phyloP scores from a whole-genome alignment of 2,888 invertebrate genomes.

The Choreutis nemorana region DNA sequence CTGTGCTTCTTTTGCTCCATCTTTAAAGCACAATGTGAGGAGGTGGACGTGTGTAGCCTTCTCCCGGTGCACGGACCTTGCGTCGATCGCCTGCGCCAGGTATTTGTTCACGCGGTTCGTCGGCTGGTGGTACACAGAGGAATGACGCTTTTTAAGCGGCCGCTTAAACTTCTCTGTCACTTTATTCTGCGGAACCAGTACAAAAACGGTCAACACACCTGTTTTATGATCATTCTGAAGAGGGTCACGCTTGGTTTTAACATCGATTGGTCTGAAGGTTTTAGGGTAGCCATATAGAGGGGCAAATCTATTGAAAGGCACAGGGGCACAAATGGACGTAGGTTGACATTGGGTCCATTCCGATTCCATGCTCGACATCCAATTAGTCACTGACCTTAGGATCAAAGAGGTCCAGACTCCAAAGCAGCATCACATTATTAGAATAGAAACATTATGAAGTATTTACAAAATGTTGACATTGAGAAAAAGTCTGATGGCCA shows the following conservation, averaged over 20 bases:
- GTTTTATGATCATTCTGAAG: constrained; percentile 7
- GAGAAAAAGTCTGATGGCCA: background rate
- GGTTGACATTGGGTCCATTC: too few relatives aligned
- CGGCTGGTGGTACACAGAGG: constrained; percentile 87
- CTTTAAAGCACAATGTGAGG: constrained; percentile 85
- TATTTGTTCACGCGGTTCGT: constrained; percentile 93
- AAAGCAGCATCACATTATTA: constrained; percentile 63
- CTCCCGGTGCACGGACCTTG: constrained; percentile 88
- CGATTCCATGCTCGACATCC: constrained; percentile 52
- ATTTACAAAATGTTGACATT: constrained; percentile 13
- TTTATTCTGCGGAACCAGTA: constrained; percentile 72
- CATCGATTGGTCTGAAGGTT: constrained; percentile 8
- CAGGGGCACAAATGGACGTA: constrained; percentile 5
- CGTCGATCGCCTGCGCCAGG: constrained; percentile 89
- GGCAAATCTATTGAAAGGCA: constrained; percentile 5
- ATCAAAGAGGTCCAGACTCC: constrained; percentile 57
- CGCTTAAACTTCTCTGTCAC: constrained; percentile 88
- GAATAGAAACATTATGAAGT: constrained; percentile 44
- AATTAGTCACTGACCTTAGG: constrained; percentile 57
- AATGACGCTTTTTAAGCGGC: constrained; percentile 87
- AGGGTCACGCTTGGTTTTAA: constrained; percentile 5
- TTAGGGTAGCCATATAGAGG: constrained; percentile 4
- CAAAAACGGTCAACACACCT: constrained; percentile 20
- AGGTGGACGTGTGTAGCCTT: constrained; percentile 89
- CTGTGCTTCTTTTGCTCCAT: constrained; percentile 83